A percentile compares a stretch with the other conserved stretches of the same genome.
phyloP scores from a whole-genome alignment of 2,113 vertebrate species.

The Coracopsis vasa region DNA sequence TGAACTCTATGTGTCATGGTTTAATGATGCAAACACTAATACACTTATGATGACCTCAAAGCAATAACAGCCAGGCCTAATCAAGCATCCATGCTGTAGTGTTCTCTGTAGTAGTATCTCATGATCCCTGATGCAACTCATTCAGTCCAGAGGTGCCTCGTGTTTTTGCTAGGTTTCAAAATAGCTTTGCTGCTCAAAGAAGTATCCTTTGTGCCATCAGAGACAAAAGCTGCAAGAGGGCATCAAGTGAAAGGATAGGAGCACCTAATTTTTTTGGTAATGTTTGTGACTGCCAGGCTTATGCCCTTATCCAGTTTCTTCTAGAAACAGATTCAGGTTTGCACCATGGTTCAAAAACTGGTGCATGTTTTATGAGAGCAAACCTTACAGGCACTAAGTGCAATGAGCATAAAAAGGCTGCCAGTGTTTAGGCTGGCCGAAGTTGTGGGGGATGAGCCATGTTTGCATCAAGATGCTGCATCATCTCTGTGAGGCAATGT shows the following conservation, averaged over 20 bases:
- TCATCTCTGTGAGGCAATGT: neutral
- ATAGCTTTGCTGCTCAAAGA: neutral
- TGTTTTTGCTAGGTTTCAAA: neutral
- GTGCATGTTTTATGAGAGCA: slow-evolving; percentile 13
- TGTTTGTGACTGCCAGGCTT: neutral
- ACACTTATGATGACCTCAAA: neutral
- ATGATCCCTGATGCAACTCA: neutral
- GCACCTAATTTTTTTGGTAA: neutral
- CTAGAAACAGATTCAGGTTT: neutral
- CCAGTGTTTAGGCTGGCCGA: neutral
- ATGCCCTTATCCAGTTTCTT: neutral
- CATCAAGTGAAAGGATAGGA: neutral
- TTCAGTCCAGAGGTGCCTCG: neutral
- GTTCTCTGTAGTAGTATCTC: neutral
- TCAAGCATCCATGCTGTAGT: neutral
- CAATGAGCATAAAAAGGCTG: neutral
- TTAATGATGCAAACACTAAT: neutral
- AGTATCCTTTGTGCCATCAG: neutral
- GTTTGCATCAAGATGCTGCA: neutral
- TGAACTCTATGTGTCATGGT: neutral
- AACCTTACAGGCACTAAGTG: neutral
- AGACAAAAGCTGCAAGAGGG: neutral
- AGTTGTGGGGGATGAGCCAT: neutral
- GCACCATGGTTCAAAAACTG: neutral
- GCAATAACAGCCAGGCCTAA: neutral